A percentile compares a stretch with the other conserved stretches of the same genome.
Conservation (phyloP, 2,888 invertebrate species). For the Monochamus alternatus region DNA sequence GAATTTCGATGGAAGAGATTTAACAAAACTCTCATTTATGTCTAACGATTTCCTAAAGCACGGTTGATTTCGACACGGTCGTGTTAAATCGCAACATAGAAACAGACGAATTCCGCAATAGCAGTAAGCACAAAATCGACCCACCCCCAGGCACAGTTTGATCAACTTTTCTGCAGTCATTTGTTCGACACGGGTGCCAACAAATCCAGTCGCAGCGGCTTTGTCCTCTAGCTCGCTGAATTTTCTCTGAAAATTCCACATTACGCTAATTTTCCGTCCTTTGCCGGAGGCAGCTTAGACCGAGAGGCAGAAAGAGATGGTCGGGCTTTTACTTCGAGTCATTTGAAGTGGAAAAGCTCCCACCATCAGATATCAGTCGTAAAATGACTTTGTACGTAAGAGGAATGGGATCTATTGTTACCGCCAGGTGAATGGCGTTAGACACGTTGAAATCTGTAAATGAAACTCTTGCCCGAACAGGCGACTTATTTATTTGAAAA, state of each 20-base stretch:
- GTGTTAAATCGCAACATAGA: conserved; percentile 40
- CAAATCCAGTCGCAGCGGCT: conserved; percentile 65
- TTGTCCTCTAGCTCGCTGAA: conserved; percentile 47
- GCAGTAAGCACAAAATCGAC: conserved; percentile 49
- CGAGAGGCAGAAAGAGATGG: conserved; percentile 34
- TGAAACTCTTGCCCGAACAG: conserved; percentile 64
- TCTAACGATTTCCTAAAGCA: conserved; percentile 38
- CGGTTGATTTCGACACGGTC: conserved; percentile 28
- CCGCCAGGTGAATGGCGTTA: conserved; percentile 62
- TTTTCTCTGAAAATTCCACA: conserved; percentile 54
- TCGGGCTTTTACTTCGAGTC: conserved; percentile 41
- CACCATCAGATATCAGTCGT: conserved; percentile 61
- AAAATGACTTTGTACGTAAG: conserved; percentile 58
- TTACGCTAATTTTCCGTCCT: conserved; percentile 49
- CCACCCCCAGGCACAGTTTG: conserved; percentile 65
- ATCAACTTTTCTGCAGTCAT: conserved; percentile 71
- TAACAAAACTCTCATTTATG: conserved; percentile 33
- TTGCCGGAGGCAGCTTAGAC: background rate
- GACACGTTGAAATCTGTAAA: conserved; percentile 66
- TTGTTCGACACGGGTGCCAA: conserved; percentile 72
- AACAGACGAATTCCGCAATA: conserved; percentile 43
- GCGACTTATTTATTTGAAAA: conserved; percentile 23
- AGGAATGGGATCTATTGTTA: conserved; percentile 63
- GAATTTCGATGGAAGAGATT: conserved; percentile 31
- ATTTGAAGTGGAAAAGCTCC: conserved; percentile 56